Conservation (phyloP, 1,140 invertebrate genomes). For the Apis laboriosa region DNA sequence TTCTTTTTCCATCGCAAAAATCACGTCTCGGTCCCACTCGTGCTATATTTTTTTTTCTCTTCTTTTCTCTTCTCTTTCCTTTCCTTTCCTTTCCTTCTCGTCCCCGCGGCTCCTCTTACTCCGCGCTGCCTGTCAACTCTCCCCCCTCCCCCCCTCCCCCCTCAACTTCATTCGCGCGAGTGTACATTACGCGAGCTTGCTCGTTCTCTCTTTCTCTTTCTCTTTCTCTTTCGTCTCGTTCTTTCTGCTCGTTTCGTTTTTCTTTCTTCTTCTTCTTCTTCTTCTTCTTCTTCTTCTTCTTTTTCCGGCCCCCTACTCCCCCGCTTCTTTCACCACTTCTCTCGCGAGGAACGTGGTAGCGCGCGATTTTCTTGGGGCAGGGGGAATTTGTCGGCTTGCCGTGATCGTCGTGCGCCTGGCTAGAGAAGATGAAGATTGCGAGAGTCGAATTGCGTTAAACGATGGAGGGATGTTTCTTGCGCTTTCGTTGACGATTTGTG, state of each 20-base stretch:
- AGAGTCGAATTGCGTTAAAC: too few relatives aligned
- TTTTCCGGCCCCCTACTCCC: too few relatives aligned
- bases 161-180: conserved; percentile 53
- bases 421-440: too few relatives aligned
- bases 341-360: background rate
- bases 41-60: background rate
- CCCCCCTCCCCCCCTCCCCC: background rate
- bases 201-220: too few relatives aligned
- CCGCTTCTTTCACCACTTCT: background rate
- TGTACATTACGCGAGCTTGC: conserved; percentile 59
- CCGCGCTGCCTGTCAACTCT: background rate
- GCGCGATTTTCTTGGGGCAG: conserved; percentile 1
- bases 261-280: background rate
- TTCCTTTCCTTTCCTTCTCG: too few relatives aligned
- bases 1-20: conserved; percentile 18
- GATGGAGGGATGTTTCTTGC: too few relatives aligned
- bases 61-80: background rate
- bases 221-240: background rate
- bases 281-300: too few relatives aligned
- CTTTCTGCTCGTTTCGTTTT: background rate
- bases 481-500: too few relatives aligned
- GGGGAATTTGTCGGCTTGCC: conserved; percentile 38
- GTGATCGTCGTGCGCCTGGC: too few relatives aligned
- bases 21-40: conserved; percentile 18
- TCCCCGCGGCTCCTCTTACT: conserved; percentile 12